A percentile compares a stretch with the other conserved stretches of the same genome.
These are phyloP conservation scores for Parasteatoda lunata DNA, from an alignment of 2,888 invertebrate genomes.

Conservation along the genomic window DNA sequence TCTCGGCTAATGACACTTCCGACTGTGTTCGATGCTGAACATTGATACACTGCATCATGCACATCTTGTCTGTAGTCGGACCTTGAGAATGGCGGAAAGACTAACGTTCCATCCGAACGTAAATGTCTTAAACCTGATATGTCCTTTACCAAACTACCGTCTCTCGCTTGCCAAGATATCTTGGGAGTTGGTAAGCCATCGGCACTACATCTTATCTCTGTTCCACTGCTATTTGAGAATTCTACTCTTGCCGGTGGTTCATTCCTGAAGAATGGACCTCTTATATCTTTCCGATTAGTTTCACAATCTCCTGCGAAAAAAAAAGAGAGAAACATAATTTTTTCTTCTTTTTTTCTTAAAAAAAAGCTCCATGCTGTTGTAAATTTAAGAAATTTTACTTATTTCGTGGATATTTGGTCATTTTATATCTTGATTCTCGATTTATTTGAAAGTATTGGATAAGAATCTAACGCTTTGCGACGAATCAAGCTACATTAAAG, in stretches of 20 bases:
- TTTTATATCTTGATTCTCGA: too few relatives aligned
- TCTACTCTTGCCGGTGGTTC: constrained; percentile 45
- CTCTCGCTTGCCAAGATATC: constrained; percentile 69
- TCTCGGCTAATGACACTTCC: constrained; percentile 73
- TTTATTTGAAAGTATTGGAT: too few relatives aligned
- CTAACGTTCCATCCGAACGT: constrained; percentile 73
- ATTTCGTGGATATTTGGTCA: too few relatives aligned
- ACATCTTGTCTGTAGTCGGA: constrained; percentile 71
- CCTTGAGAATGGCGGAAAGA: constrained; percentile 73
- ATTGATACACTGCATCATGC: constrained; percentile 73
- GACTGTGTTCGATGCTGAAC: constrained; percentile 73
- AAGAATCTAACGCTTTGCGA: too few relatives aligned
- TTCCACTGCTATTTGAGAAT: constrained; percentile 64
- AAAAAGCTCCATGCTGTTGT: too few relatives aligned
- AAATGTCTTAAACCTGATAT: constrained; percentile 72
- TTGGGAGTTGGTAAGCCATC: constrained; percentile 51
- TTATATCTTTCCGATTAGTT: constrained; percentile 41
- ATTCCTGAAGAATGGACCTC: constrained; percentile 54
- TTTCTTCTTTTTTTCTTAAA: too few relatives aligned
- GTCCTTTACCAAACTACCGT: constrained; percentile 72
- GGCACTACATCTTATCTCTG: constrained; percentile 53
- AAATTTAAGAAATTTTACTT: too few relatives aligned
- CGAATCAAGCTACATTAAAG: too few relatives aligned
- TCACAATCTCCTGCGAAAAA: constrained; percentile 41
- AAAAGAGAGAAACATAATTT: neutral